These are phyloP conservation scores for Bombylius major DNA, from an alignment of 2,888 invertebrate genomes.

Conservation along the genomic window DNA sequence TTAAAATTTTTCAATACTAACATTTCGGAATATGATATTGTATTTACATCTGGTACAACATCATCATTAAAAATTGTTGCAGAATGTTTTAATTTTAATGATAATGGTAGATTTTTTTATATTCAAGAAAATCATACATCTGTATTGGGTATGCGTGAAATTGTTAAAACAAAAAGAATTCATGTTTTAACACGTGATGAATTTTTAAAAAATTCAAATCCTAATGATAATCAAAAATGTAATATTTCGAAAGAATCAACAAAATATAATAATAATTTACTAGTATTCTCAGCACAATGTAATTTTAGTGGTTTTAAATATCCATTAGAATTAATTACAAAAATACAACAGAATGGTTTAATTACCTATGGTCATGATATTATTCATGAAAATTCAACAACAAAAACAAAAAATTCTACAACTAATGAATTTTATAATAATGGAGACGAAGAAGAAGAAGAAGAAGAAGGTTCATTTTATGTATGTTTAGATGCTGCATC, in stretches of 20 bases:
- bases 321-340: slow-evolving; percentile 58
- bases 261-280: slow-evolving; percentile 43
- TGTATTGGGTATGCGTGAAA: slow-evolving; percentile 79
- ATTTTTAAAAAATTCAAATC: slow-evolving; percentile 36
- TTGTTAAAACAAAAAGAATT: slow-evolving; percentile 48
- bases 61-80: slow-evolving; percentile 70
- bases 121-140: slow-evolving; percentile 91
- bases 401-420: not conserved
- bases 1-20: slow-evolving; percentile 75
- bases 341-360: slow-evolving; percentile 50
- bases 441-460: slow-evolving; percentile 13
- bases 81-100: slow-evolving; percentile 59
- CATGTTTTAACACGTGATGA: slow-evolving; percentile 46
- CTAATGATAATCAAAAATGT: not conserved
- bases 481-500: slow-evolving; percentile 79
- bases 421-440: not conserved
- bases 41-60: slow-evolving; percentile 94
- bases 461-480: slow-evolving; percentile 34
- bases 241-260: slow-evolving; percentile 14
- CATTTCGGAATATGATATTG: slow-evolving; percentile 65
- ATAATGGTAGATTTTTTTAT: slow-evolving; percentile 58
- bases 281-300: slow-evolving; percentile 84
- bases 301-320: slow-evolving; percentile 92
- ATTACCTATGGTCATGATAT: slow-evolving; percentile 26
- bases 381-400: slow-evolving; percentile 14